Conservation (phyloP, 2,888 invertebrate genomes). For the Eulithis prunata region DNA sequence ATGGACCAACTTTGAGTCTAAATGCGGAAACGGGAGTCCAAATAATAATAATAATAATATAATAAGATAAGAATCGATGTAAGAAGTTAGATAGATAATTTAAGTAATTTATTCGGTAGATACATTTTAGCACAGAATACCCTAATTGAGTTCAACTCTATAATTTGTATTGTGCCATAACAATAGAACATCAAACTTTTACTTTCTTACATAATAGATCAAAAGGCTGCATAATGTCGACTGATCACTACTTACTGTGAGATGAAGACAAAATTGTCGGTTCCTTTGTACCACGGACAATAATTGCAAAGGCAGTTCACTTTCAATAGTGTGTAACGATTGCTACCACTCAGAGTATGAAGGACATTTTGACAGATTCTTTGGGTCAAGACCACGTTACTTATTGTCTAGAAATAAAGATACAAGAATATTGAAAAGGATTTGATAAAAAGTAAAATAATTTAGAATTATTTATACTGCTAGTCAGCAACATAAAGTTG, state of each 20-base stretch:
- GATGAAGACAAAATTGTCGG: slow-evolving; percentile 64
- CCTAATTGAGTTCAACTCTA: background rate
- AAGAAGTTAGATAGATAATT: too few species aligned
- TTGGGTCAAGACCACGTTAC: too few species aligned
- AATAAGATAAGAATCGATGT: too few species aligned
- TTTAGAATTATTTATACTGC: too few species aligned
- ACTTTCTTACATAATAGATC: slow-evolving; percentile 58
- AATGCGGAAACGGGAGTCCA: too few species aligned
- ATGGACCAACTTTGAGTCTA: too few species aligned
- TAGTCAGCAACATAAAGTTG: too few species aligned
- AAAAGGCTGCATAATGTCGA: slow-evolving; percentile 50
- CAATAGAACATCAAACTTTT: slow-evolving; percentile 52
- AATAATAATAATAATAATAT: too few species aligned
- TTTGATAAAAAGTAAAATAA: too few species aligned
- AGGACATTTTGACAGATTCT: background rate
- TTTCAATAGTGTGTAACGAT: slow-evolving; percentile 46
- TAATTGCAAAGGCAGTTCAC: slow-evolving; percentile 52
- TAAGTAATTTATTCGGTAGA: too few species aligned
- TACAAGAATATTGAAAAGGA: too few species aligned
- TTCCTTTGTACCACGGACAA: slow-evolving; percentile 61
- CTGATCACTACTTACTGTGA: slow-evolving; percentile 50
- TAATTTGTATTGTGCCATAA: slow-evolving; percentile 28
- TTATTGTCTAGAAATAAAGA: too few species aligned
- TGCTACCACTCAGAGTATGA: slow-evolving; percentile 8
- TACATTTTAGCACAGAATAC: background rate